phyloP scores from a whole-genome alignment of 2,113 vertebrate species.

The Lagopus muta region DNA sequence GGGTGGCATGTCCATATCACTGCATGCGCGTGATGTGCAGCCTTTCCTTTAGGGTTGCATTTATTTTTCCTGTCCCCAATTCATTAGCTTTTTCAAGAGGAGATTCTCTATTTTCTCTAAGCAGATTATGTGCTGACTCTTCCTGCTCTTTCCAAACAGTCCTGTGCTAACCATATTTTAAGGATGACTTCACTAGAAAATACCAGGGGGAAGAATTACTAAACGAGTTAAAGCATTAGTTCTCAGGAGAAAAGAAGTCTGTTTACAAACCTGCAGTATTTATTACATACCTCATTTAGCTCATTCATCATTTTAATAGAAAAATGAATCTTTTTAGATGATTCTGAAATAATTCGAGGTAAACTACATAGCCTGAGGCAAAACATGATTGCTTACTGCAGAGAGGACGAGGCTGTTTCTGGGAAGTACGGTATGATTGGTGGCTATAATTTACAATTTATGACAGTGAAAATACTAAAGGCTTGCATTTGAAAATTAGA shows the following conservation, averaged over 20 bases:
- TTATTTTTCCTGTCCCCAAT: constrained; percentile 7
- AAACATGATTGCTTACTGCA: constrained; percentile 72
- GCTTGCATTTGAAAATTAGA: constrained; percentile 5
- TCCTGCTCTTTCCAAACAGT: constrained; percentile 15
- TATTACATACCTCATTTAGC: constrained; percentile 97
- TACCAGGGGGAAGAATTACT: constrained; percentile 74
- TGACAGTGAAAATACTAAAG: constrained; percentile 22
- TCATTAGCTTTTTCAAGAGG: background rate
- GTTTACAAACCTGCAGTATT: constrained; percentile 91
- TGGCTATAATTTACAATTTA: constrained; percentile 59
- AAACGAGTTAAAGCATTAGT: constrained; percentile 78
- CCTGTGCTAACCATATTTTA: constrained; percentile 63
- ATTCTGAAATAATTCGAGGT: constrained; percentile 80
- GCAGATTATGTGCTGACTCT: constrained; percentile 43
- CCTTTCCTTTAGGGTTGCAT: background rate
- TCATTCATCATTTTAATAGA: constrained; percentile 93
- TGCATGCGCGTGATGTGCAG: fast-evolving
- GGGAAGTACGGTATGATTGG: background rate
- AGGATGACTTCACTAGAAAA: constrained; percentile 76
- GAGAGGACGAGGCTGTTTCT: constrained; percentile 33
- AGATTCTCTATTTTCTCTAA: constrained; percentile 9
- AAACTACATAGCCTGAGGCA: constrained; percentile 78
- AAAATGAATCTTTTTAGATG: constrained; percentile 89
- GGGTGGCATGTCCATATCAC: background rate
- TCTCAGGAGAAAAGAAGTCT: constrained; percentile 80